phyloP scores from a whole-genome alignment of 2,113 vertebrate species.

The Amphilophus citrinellus region DNA sequence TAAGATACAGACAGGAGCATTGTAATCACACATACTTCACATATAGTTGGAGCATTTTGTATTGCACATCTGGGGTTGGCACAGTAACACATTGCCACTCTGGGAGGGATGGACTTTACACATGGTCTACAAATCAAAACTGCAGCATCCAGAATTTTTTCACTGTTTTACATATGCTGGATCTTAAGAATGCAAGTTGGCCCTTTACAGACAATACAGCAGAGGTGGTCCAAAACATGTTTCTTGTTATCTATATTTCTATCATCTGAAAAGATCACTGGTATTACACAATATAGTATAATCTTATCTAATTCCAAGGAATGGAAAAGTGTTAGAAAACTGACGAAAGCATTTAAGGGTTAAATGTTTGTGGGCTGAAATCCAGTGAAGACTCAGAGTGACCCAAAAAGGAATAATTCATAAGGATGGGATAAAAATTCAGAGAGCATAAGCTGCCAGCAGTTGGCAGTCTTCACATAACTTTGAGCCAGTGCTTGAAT shows the following conservation, averaged over 20 bases:
- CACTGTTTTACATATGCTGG: neutral
- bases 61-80: neutral
- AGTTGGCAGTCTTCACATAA: conserved; percentile 8
- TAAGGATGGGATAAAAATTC: neutral
- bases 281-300: neutral
- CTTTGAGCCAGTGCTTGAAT: neutral
- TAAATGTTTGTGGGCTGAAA: neutral
- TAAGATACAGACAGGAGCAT: neutral
- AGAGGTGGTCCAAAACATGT: neutral
- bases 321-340: neutral
- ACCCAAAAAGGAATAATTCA: neutral
- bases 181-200: neutral
- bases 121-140: neutral
- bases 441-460: conserved; percentile 8
- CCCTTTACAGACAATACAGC: neutral
- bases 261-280: neutral
- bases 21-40: neutral
- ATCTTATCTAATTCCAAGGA: neutral
- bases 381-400: neutral
- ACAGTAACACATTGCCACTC: neutral
- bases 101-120: neutral
- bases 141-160: neutral
- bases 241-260: neutral
- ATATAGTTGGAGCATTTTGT: neutral
- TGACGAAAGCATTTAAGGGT: neutral